Evolutionary conservation across 2,888 invertebrate genomes (phyloP).

Genomic region (Drosophila cognata): DNA sequence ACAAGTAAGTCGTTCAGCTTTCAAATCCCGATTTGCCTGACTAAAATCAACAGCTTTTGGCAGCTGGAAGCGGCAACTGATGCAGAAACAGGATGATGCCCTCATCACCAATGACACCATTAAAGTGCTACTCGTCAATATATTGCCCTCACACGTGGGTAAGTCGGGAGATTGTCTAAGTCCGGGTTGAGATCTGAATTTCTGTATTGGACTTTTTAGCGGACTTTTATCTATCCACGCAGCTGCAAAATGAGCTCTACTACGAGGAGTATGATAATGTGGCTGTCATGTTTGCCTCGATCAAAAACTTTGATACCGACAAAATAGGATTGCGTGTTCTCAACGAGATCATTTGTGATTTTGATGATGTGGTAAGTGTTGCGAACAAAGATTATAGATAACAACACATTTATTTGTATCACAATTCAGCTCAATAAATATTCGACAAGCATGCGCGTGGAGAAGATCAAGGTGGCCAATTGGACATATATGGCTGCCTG

Average conservation of each 20-base stretch:
- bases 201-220: conserved; percentile 86
- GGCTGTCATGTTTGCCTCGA: conserved; percentile 98
- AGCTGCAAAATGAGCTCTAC: conserved; percentile 90
- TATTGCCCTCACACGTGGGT: conserved; percentile 97
- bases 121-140: conserved; percentile 95
- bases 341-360: conserved; percentile 96
- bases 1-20: conserved; percentile 86
- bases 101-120: conserved; percentile 94
- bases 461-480: conserved; percentile 98
- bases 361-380: conserved; percentile 90
- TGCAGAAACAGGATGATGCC: conserved; percentile 94
- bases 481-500: conserved; percentile 99
- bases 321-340: conserved; percentile 89
- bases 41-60: conserved; percentile 27
- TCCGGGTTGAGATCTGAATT: not conserved
- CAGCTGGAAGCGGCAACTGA: conserved; percentile 89
- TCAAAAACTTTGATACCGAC: conserved; percentile 91
- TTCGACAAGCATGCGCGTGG: conserved; percentile 88
- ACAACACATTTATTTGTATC: not conserved
- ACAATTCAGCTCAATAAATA: conserved; percentile 87
- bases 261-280: conserved; percentile 95
- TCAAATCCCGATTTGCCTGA: conserved; percentile 11
- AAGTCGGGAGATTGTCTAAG: conserved; percentile 64
- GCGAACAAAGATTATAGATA: not conserved
- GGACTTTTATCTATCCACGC: conserved; percentile 91